Evolutionary conservation across 1,140 invertebrate genomes (phyloP), one percentile per base, ranked within the genome.

Genomic region (Gerris buenoi): DNA sequence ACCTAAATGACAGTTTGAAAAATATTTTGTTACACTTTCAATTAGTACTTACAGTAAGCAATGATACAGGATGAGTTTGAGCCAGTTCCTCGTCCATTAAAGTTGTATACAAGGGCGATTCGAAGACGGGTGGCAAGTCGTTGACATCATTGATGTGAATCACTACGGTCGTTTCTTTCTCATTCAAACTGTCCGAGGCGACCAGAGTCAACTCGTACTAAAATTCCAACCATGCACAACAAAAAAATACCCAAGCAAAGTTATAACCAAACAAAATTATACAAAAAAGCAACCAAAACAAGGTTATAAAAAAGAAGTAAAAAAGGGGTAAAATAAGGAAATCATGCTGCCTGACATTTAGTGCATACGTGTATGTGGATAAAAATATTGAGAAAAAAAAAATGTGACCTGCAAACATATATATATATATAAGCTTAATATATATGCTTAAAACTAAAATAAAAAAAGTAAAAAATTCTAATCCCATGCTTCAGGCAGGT

Each of bases 121-220:
- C 83, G 79, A 93, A 93, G 65, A 82, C 81, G 3, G 90, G 90
- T 46, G 89, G 88, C 68, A 90, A 79, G 78, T 92, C 89, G 79
- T 92, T 92, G 75, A 89, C 84, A 75, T 90, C 88, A 71, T 86
- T 84, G 64, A 91, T 82, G 73, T 84, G 82, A 72, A 92, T 87
- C 66, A 88, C 81, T 64, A 93, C 86, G 64, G 81, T 84, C 68
- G 89, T 91, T 68, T 84, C 82, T 79, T 89, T 90, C 78, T 92
- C 89, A 81, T 89, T 88, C 73, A 89, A 83, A 74, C 87, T 88
- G 79, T 92, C 90, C 65, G 89, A 91, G 60, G 89, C 89, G 72
- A 90, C 88, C 81, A 92, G 81, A 72, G 86, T 88, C 80, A 93
- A 81, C 79, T 89, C 88, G 81, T 91, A 92, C 89, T 91, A 77